Percentiles rank a stretch among this genome's conserved stretches.
Conservation (phyloP, 2,888 invertebrate species). For the Agrochola lota region DNA sequence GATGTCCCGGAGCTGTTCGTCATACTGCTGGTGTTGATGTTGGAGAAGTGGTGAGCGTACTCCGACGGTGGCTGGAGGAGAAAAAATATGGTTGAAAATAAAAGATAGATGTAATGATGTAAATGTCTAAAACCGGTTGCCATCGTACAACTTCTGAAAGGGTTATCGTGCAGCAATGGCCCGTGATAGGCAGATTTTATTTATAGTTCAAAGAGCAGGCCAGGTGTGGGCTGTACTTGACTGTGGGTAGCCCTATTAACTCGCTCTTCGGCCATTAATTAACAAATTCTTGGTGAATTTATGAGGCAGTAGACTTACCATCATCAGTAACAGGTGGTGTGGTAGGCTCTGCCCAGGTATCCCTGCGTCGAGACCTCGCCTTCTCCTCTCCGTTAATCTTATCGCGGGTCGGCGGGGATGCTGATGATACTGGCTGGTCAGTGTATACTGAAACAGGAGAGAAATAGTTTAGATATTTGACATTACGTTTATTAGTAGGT, state of each 20-base stretch:
- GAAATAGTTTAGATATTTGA: background rate
- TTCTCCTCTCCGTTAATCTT: slow-evolving; percentile 94
- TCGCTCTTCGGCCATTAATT: too few relatives aligned
- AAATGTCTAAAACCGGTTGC: too few relatives aligned
- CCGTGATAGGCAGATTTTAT: too few relatives aligned
- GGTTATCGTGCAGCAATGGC: too few relatives aligned
- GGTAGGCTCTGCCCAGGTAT: slow-evolving; percentile 86
- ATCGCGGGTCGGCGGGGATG: slow-evolving; percentile 95
- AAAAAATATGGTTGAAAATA: background rate
- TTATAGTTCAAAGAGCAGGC: too few relatives aligned
- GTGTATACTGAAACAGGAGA: slow-evolving; percentile 88
- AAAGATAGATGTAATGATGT: too few relatives aligned
- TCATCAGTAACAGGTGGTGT: slow-evolving; percentile 79
- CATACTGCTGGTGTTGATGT: slow-evolving; percentile 88
- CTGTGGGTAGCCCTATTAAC: too few relatives aligned
- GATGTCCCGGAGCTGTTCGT: slow-evolving; percentile 95
- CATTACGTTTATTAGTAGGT: background rate
- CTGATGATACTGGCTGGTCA: slow-evolving; percentile 93
- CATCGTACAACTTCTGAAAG: too few relatives aligned
- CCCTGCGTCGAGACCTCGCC: slow-evolving; percentile 90
- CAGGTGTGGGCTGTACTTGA: too few relatives aligned
- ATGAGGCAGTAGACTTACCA: slow-evolving; percentile 68
- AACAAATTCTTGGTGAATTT: too few relatives aligned
- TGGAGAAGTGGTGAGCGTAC: slow-evolving; percentile 86
- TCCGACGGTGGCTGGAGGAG: slow-evolving; percentile 71